Evolutionary conservation across 1,140 invertebrate genomes (phyloP).

Genomic region (Drosophila nikananu): DNA sequence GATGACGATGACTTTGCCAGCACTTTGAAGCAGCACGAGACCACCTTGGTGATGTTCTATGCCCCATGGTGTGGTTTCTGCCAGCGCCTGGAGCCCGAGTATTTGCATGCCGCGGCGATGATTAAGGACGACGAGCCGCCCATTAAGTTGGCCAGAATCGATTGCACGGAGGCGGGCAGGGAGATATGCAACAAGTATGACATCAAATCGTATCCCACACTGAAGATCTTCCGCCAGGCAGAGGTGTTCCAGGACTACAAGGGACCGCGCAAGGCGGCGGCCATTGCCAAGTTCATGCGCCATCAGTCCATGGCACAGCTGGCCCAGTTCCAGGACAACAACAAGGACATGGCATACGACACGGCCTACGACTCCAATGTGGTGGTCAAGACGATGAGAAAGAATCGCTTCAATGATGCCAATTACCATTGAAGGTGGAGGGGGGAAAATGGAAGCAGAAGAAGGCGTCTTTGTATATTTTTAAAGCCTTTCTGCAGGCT

Average conservation of each 20-base stretch:
- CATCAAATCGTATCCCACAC: conserved; percentile 97
- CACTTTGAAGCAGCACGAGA: conserved; percentile 92
- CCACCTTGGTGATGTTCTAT: conserved; percentile 98
- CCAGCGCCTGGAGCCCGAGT: conserved; percentile 98
- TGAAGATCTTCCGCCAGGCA: conserved; percentile 98
- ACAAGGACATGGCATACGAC: conserved; percentile 90
- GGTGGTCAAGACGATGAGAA: conserved; percentile 93
- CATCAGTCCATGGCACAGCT: conserved; percentile 90
- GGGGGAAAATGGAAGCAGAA: no score
- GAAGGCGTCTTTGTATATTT: neutral
- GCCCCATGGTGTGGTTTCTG: conserved; percentile 99
- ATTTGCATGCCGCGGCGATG: conserved; percentile 95
- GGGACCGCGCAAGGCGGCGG: conserved; percentile 97
- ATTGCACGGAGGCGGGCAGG: conserved; percentile 98
- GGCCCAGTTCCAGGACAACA: conserved; percentile 90
- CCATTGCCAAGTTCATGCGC: conserved; percentile 98
- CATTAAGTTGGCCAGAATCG: conserved; percentile 95
- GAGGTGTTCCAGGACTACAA: conserved; percentile 94
- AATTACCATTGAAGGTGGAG: conserved; percentile 86
- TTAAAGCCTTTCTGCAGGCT: neutral
- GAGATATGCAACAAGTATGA: conserved; percentile 95
- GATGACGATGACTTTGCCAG: conserved; percentile 93
- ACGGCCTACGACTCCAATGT: conserved; percentile 93
- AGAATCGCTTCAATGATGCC: conserved; percentile 90
- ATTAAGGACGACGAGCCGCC: conserved; percentile 95